Evolutionary conservation across 1,140 invertebrate species (phyloP).

Genomic region (Zaprionus kolodkinae): DNA sequence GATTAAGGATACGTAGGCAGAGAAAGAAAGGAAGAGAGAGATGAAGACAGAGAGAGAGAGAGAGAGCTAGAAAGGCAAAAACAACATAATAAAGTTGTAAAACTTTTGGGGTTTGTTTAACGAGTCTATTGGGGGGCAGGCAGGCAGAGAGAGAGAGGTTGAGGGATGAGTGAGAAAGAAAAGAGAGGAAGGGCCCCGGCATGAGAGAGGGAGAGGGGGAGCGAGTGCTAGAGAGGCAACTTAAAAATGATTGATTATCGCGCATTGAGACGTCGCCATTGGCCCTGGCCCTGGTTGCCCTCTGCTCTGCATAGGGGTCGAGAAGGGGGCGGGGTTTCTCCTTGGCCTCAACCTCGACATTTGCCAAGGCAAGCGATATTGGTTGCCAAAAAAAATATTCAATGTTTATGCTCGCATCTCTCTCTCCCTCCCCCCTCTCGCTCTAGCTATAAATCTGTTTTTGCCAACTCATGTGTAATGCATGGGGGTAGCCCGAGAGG

Average conservation of each 20-base stretch:
- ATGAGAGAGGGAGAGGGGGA: neutral
- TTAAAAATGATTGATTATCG: slow-evolving; percentile 72
- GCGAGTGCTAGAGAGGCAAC: neutral
- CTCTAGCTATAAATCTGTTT: slow-evolving; percentile 38
- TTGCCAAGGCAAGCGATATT: slow-evolving; percentile 42
- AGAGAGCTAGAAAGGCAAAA: neutral
- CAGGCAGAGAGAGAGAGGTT: neutral
- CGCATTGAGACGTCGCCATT: slow-evolving; percentile 51
- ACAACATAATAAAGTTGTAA: slow-evolving; percentile 71
- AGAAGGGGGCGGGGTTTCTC: neutral
- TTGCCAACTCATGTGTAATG: slow-evolving; percentile 42
- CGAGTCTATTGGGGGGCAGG: slow-evolving; percentile 35
- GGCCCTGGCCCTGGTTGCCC: slow-evolving; percentile 55
- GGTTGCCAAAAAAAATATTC: slow-evolving; percentile 18
- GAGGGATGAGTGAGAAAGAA: too few relatives aligned
- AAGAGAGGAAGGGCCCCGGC: too few relatives aligned
- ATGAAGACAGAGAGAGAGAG: neutral
- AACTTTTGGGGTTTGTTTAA: slow-evolving; percentile 63
- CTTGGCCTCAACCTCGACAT: slow-evolving; percentile 39
- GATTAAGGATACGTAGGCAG: slow-evolving; percentile 26
- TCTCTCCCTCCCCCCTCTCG: neutral
- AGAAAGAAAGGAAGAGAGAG: neutral
- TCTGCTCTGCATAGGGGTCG: neutral
- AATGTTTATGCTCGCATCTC: slow-evolving; percentile 2
- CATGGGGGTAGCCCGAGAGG: neutral